These are phyloP conservation scores for Serranus cabrilla DNA, from an alignment of 2,797 vertebrate species.

Conservation along the genomic window DNA sequence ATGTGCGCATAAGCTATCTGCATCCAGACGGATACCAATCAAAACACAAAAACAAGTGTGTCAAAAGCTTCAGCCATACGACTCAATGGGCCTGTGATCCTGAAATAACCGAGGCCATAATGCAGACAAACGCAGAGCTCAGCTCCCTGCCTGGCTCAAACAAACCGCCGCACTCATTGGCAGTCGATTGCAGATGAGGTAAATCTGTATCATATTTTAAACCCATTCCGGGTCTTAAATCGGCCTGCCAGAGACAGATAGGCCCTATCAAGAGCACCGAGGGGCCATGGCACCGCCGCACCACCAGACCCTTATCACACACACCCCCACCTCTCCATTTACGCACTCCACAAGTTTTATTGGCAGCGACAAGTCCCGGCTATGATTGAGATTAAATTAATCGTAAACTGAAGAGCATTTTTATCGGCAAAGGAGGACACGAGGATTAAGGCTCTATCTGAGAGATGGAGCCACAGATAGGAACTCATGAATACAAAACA, in stretches of 20 bases:
- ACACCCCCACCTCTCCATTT: constrained; percentile 57
- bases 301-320: constrained; percentile 80
- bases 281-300: constrained; percentile 64
- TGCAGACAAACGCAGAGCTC: constrained; percentile 44
- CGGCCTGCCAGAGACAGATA: constrained; percentile 86
- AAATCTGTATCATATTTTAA: constrained; percentile 86
- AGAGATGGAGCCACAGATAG: constrained; percentile 73
- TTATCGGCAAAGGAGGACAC: constrained; percentile 81
- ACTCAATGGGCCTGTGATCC: constrained; percentile 58
- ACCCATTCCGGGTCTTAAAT: constrained; percentile 81
- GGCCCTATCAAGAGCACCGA: constrained; percentile 83
- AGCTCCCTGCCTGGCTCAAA: constrained; percentile 52
- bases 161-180: constrained; percentile 57
- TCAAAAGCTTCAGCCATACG: constrained; percentile 41
- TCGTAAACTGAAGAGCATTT: constrained; percentile 87
- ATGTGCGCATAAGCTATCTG: constrained; percentile 36
- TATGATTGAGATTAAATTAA: constrained; percentile 92
- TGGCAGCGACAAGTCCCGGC: constrained; percentile 82
- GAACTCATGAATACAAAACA: constrained; percentile 77
- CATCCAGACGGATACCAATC: constrained; percentile 48
- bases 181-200: constrained; percentile 85
- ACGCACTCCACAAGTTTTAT: constrained; percentile 85
- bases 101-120: constrained; percentile 56
- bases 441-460: constrained; percentile 75
- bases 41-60: constrained; percentile 65